Evolutionary conservation across 2,888 invertebrate genomes (phyloP).

Genomic region (Eubasilissa splendida): DNA sequence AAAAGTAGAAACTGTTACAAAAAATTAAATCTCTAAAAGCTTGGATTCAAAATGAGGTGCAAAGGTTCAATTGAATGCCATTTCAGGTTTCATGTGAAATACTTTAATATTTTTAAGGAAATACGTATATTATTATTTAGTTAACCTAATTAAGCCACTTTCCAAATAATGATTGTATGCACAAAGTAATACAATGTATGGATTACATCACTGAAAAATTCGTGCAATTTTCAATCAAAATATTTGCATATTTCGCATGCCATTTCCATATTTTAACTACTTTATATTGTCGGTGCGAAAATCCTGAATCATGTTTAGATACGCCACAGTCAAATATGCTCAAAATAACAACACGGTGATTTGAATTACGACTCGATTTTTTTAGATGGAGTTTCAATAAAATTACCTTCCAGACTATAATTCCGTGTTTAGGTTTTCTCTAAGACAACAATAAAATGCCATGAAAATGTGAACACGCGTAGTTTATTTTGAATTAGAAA

Average conservation of each 20-base stretch:
- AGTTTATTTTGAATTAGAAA: conserved; percentile 32
- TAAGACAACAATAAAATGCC: conserved; percentile 29
- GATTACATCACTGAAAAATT: conserved; percentile 18
- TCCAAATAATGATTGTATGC: conserved; percentile 20
- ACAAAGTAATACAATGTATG: neutral
- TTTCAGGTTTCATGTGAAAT: neutral
- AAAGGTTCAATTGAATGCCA: too few relatives aligned
- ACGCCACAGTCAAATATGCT: too few relatives aligned
- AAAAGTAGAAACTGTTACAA: too few relatives aligned
- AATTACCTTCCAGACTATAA: conserved; percentile 19
- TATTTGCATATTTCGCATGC: conserved; percentile 22
- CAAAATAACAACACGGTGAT: too few relatives aligned
- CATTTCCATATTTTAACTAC: conserved; percentile 4
- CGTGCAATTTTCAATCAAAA: conserved; percentile 3
- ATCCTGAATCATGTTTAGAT: too few relatives aligned
- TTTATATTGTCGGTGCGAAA: too few relatives aligned
- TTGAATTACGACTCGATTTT: neutral
- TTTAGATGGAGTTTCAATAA: neutral
- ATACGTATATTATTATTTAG: too few relatives aligned
- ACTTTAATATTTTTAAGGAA: neutral
- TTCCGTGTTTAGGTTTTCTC: conserved; percentile 19
- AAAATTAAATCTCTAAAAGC: too few relatives aligned
- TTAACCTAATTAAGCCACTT: conserved; percentile 11
- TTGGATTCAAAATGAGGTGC: too few relatives aligned
- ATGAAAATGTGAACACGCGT: conserved; percentile 14